phyloP scores from a whole-genome alignment of 2,888 invertebrate genomes.

The Tinea pellionella region DNA sequence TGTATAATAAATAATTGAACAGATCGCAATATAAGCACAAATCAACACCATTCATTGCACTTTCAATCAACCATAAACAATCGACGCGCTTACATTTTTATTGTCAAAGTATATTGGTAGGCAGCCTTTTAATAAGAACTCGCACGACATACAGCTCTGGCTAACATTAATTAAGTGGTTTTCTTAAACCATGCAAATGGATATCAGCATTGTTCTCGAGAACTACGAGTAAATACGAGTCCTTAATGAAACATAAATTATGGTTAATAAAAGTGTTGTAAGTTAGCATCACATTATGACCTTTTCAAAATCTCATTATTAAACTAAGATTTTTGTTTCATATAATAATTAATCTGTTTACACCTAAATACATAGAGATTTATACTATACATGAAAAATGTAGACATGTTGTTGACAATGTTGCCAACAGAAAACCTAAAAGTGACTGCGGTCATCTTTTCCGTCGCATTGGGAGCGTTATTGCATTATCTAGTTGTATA shows the following conservation, averaged over 20 bases:
- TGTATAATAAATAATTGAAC: too few species aligned
- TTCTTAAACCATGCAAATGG: neutral
- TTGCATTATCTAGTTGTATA: too few species aligned
- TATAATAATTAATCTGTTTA: too few species aligned
- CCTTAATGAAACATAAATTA: neutral
- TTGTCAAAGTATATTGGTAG: neutral
- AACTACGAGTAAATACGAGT: neutral
- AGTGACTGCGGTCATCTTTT: too few species aligned
- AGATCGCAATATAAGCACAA: constrained; percentile 31
- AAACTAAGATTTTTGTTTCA: too few species aligned
- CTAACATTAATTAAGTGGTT: neutral
- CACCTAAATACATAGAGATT: too few species aligned
- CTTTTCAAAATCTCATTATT: too few species aligned
- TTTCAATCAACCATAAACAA: constrained; percentile 63
- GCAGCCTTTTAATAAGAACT: neutral
- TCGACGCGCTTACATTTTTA: neutral
- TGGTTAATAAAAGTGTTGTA: neutral
- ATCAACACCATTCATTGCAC: constrained; percentile 49
- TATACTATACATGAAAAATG: too few species aligned
- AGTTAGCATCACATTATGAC: too few species aligned
- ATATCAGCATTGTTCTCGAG: constrained; percentile 2
- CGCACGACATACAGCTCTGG: neutral
- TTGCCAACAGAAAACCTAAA: too few species aligned
- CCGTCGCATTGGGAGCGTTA: too few species aligned
- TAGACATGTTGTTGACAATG: too few species aligned